These are phyloP conservation scores for Ptychochromis oligacanthus DNA, from an alignment of 2,113 vertebrate genomes.

Conservation along the genomic window DNA sequence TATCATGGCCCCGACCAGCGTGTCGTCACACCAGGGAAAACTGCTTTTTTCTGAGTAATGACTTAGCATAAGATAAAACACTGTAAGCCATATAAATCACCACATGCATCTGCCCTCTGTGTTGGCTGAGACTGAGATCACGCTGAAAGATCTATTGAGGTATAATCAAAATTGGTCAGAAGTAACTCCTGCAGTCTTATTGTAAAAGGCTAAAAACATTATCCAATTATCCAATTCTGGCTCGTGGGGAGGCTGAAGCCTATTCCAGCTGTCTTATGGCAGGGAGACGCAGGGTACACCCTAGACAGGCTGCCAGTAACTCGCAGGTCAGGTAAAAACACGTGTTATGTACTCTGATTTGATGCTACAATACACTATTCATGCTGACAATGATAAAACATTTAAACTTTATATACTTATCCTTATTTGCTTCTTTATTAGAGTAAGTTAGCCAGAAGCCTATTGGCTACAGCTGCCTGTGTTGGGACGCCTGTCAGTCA, in stretches of 20 bases:
- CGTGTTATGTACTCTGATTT: background rate
- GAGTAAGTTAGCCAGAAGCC: background rate
- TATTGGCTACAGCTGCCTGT: too few species aligned
- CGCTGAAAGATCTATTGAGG: background rate
- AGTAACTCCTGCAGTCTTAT: background rate
- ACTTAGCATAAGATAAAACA: constrained; percentile 38
- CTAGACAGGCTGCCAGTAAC: background rate
- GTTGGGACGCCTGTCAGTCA: too few species aligned
- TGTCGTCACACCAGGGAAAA: constrained; percentile 24
- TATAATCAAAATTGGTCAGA: background rate
- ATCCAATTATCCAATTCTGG: background rate
- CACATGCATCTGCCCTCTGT: constrained; percentile 16
- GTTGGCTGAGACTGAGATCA: constrained; percentile 3
- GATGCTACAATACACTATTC: too few species aligned
- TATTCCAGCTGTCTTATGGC: too few species aligned
- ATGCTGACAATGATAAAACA: too few species aligned
- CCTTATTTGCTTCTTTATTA: background rate
- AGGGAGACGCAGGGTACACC: background rate
- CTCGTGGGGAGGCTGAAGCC: background rate
- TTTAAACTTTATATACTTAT: background rate
- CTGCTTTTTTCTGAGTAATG: constrained; percentile 27
- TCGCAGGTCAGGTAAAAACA: background rate
- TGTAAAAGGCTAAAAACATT: background rate
- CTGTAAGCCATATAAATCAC: constrained; percentile 24
- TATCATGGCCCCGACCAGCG: constrained; percentile 14